Conservation (phyloP, 2,888 invertebrate species). For the Amphipyra tragopoginis region DNA sequence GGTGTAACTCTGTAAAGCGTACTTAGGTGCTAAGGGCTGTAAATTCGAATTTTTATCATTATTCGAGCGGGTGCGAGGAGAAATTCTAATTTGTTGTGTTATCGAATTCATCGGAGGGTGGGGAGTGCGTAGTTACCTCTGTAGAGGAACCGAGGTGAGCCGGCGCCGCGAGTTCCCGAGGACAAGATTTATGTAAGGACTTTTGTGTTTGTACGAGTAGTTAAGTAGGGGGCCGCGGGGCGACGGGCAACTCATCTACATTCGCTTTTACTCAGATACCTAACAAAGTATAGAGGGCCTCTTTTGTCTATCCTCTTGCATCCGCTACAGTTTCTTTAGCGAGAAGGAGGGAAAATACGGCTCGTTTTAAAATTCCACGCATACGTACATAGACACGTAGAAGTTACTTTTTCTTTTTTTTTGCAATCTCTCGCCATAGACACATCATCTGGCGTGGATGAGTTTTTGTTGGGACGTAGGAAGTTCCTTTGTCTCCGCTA, state of each 20-base stretch:
- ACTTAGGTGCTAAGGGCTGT: slow-evolving; percentile 70
- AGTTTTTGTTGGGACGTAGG: slow-evolving; percentile 88
- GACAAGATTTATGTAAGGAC: slow-evolving; percentile 90
- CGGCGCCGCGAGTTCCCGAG: slow-evolving; percentile 80
- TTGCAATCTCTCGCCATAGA: slow-evolving; percentile 89
- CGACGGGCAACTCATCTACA: slow-evolving; percentile 83
- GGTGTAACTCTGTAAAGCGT: slow-evolving; percentile 74
- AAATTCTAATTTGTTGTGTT: slow-evolving; percentile 83
- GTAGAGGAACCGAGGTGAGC: slow-evolving; percentile 70
- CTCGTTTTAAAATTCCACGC: slow-evolving; percentile 84
- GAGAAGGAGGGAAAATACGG: slow-evolving; percentile 78
- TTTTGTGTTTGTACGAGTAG: slow-evolving; percentile 89
- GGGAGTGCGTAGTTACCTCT: slow-evolving; percentile 76
- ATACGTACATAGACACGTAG: slow-evolving; percentile 71
- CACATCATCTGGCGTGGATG: slow-evolving; percentile 88
- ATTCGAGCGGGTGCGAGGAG: slow-evolving; percentile 66
- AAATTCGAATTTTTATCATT: slow-evolving; percentile 77
- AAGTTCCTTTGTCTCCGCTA: slow-evolving; percentile 86
- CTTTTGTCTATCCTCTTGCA: slow-evolving; percentile 86
- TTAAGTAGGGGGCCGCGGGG: slow-evolving; percentile 78
- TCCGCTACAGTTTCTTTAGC: slow-evolving; percentile 85
- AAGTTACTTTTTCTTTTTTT: slow-evolving; percentile 79
- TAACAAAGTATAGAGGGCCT: slow-evolving; percentile 81
- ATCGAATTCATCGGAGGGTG: slow-evolving; percentile 79
- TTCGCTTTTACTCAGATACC: slow-evolving; percentile 84